Conservation (phyloP, 2,888 invertebrate genomes). For the Ichneumon xanthorius region DNA sequence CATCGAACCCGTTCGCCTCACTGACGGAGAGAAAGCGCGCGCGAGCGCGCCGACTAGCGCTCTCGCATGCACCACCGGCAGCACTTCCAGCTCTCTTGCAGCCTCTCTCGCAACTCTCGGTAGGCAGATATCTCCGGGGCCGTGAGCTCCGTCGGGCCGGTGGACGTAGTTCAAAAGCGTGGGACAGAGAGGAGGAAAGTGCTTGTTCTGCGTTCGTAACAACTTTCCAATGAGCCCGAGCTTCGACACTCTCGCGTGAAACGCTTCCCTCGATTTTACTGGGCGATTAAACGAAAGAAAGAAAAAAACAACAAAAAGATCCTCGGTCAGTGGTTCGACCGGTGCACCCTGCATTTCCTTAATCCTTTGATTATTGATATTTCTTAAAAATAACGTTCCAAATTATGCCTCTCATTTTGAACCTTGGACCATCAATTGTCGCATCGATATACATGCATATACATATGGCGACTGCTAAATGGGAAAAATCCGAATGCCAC, state of each 20-base stretch:
- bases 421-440: too few species aligned
- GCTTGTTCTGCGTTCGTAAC: slow-evolving; percentile 52
- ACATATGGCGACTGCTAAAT: not conserved
- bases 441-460: not conserved
- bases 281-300: not conserved
- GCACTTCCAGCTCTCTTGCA: not conserved
- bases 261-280: not conserved
- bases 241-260: slow-evolving; percentile 32
- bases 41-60: slow-evolving; percentile 20
- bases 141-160: slow-evolving; percentile 23
- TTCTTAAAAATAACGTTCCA: slow-evolving; percentile 46
- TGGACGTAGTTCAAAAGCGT: slow-evolving; percentile 20
- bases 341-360: slow-evolving; percentile 10
- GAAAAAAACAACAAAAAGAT: not conserved
- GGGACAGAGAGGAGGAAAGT: slow-evolving; percentile 22
- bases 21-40: slow-evolving; percentile 56
- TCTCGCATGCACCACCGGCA: not conserved
- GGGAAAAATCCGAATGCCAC: not conserved
- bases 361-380: not conserved
- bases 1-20: slow-evolving; percentile 37
- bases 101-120: slow-evolving; percentile 35
- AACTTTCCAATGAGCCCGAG: slow-evolving; percentile 64
- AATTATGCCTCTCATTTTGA: slow-evolving; percentile 16
- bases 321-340: not conserved
- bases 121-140: slow-evolving; percentile 60